These are phyloP conservation scores for Emydocephalus ijimae DNA, from an alignment of 2,113 vertebrate species.

Conservation along the genomic window DNA sequence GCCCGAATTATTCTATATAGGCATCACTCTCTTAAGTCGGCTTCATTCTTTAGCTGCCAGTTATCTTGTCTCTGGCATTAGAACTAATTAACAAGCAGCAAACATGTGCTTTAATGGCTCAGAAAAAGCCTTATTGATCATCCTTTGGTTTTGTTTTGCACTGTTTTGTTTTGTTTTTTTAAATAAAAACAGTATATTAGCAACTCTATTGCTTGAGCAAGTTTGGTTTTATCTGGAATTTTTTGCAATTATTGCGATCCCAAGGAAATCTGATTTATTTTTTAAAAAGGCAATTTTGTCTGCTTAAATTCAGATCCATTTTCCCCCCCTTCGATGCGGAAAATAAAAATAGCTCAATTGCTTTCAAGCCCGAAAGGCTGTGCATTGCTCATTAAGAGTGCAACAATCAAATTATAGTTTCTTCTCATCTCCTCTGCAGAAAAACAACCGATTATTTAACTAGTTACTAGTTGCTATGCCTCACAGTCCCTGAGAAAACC, in stretches of 20 bases:
- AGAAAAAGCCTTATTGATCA: slow-evolving; percentile 22
- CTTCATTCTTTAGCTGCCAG: slow-evolving; percentile 31
- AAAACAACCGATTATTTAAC: not conserved
- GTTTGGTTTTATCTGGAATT: not conserved
- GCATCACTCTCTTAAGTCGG: not conserved
- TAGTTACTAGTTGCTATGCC: not conserved
- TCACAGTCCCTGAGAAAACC: not conserved
- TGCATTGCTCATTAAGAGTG: not conserved
- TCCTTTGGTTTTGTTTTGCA: not conserved
- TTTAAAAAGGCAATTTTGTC: not conserved
- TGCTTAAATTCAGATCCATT: not conserved
- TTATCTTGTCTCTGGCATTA: not conserved
- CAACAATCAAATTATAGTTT: not conserved
- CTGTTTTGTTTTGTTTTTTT: not conserved
- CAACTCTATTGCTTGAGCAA: not conserved
- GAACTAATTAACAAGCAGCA: not conserved
- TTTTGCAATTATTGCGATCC: not conserved
- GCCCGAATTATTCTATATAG: not conserved
- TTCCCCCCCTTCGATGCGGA: not conserved
- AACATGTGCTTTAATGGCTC: not conserved
- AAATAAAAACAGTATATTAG: not conserved
- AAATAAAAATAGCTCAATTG: slow-evolving; percentile 6
- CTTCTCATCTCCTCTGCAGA: not conserved
- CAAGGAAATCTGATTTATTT: accelerated
- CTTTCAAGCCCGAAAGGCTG: slow-evolving; percentile 4